These are phyloP conservation scores for Carterocephalus palaemon DNA, from an alignment of 2,888 invertebrate species.

Conservation along the genomic window DNA sequence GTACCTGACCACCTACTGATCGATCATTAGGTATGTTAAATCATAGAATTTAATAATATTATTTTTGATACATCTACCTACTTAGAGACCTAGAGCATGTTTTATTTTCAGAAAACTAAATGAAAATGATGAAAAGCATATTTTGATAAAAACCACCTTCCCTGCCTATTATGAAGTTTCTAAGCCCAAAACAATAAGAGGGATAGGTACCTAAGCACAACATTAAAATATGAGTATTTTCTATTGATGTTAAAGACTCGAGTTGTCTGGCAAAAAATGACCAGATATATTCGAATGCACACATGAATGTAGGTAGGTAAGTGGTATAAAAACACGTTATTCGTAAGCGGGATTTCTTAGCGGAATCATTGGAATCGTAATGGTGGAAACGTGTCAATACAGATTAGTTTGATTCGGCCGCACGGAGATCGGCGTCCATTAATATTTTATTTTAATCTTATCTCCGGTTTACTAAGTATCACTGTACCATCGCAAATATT, in stretches of 20 bases:
- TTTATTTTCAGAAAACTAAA: too few species aligned
- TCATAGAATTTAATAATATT: too few species aligned
- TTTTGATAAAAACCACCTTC: too few species aligned
- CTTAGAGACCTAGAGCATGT: too few species aligned
- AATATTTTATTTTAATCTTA: conserved; percentile 35
- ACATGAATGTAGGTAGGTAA: conserved; percentile 40
- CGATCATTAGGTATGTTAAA: too few species aligned
- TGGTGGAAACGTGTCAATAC: conserved; percentile 75
- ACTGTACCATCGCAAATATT: conserved; percentile 23
- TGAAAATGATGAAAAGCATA: too few species aligned
- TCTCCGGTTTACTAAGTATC: conserved; percentile 23
- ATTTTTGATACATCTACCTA: too few species aligned
- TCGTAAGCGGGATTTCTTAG: conserved; percentile 55
- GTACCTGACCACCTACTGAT: too few species aligned
- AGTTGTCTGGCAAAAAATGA: conserved; percentile 1
- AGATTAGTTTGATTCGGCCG: conserved; percentile 54
- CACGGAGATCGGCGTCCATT: conserved; percentile 33
- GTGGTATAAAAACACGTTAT: conserved; percentile 47
- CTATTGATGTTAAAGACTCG: neutral
- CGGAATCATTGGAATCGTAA: conserved; percentile 67
- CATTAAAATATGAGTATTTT: too few species aligned
- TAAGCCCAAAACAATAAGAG: too few species aligned
- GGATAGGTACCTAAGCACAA: too few species aligned
- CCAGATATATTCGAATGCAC: conserved; percentile 21
- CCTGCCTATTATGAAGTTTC: too few species aligned